Evolutionary conservation across 64 coral and sea anemone species (phyloP).

Genomic region (Orbicella faveolata): DNA sequence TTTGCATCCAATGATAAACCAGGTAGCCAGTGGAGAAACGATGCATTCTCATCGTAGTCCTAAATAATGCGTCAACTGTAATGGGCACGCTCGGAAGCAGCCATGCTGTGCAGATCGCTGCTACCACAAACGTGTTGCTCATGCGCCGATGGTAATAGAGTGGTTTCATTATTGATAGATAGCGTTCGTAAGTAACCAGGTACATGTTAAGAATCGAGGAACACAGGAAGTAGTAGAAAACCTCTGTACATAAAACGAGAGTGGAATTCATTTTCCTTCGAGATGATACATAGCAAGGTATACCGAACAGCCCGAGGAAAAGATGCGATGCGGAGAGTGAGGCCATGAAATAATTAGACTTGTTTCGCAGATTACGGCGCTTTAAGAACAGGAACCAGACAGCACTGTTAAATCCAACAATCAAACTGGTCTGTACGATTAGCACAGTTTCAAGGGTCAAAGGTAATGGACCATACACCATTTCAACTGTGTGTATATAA

Average conservation of each 20-base stretch:
- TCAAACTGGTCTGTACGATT: background rate
- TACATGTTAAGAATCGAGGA: slow-evolving; percentile 10
- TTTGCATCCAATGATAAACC: slow-evolving; percentile 4
- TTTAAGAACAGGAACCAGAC: slow-evolving; percentile 19
- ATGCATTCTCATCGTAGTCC: background rate
- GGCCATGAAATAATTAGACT: slow-evolving; percentile 9
- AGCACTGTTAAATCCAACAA: background rate
- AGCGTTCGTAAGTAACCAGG: slow-evolving; percentile 7
- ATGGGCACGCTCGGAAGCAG: background rate
- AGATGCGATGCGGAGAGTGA: background rate
- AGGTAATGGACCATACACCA: background rate
- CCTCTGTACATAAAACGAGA: background rate
- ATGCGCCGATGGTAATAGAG: slow-evolving; percentile 5
- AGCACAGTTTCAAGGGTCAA: background rate
- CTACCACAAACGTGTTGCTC: background rate
- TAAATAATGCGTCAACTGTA: background rate
- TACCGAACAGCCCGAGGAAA: background rate
- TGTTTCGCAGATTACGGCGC: slow-evolving; percentile 2
- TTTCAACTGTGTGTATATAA: background rate
- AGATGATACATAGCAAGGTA: slow-evolving; percentile 9
- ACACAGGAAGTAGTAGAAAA: background rate
- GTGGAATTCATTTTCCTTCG: background rate
- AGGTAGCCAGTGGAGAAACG: background rate
- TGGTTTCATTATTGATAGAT: slow-evolving; percentile 22
- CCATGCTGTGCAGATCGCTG: background rate